Percentiles rank a stretch among this genome's conserved stretches.
Conservation (phyloP, 2,888 invertebrate genomes). For the Myopa tessellatipennis region DNA sequence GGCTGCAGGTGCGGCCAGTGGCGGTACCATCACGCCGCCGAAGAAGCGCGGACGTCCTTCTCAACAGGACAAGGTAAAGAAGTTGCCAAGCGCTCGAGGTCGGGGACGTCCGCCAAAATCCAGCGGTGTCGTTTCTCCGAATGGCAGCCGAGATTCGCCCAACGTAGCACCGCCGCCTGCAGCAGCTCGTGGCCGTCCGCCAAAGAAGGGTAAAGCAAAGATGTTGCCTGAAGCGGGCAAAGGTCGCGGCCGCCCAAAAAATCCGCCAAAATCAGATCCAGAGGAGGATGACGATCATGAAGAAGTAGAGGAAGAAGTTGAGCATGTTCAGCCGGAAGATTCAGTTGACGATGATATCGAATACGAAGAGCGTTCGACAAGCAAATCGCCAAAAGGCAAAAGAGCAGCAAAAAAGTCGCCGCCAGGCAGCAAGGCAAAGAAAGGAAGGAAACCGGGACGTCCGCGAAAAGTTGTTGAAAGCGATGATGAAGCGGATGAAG, state of each 20-base stretch:
- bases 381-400: slow-evolving; percentile 14
- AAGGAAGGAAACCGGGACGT: slow-evolving; percentile 48
- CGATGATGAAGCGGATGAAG: slow-evolving; percentile 53
- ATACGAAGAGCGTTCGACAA: neutral
- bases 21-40: slow-evolving; percentile 46
- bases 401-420: neutral
- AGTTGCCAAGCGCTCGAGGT: slow-evolving; percentile 44
- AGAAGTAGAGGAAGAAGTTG: slow-evolving; percentile 42
- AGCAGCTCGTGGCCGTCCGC: slow-evolving; percentile 44
- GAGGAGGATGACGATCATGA: slow-evolving; percentile 36
- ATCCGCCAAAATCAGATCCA: slow-evolving; percentile 22
- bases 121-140: slow-evolving; percentile 22
- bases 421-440: slow-evolving; percentile 37
- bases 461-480: slow-evolving; percentile 54
- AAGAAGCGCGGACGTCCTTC: slow-evolving; percentile 60
- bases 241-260: slow-evolving; percentile 46
- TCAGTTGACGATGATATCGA: slow-evolving; percentile 35
- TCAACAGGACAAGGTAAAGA: slow-evolving; percentile 48
- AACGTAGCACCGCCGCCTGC: neutral
- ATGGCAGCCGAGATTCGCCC: slow-evolving; percentile 22
- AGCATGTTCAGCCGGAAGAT: slow-evolving; percentile 24
- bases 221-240: slow-evolving; percentile 23
- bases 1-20: slow-evolving; percentile 40
- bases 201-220: slow-evolving; percentile 37
- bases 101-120: slow-evolving; percentile 54